These are phyloP conservation scores for Sphinx pinastri DNA, from an alignment of 2,888 invertebrate species.

Conservation along the genomic window DNA sequence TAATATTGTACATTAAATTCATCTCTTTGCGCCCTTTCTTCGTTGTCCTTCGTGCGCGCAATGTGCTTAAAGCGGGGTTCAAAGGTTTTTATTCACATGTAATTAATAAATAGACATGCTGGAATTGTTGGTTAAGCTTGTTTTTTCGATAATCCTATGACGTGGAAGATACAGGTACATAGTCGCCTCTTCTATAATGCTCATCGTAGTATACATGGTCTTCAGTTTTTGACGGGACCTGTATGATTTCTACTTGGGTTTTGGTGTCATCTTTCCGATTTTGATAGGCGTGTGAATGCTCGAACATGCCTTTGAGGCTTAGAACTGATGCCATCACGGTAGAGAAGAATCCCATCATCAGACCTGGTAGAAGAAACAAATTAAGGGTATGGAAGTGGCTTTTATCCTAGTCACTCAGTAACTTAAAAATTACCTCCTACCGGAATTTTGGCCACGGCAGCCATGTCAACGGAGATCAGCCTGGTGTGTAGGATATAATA, in stretches of 20 bases:
- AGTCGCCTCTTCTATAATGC: constrained; percentile 62
- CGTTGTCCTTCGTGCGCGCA: no score
- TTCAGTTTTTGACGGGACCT: constrained; percentile 67
- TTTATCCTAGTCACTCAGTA: no score
- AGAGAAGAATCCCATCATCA: constrained; percentile 75
- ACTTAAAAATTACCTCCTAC: no score
- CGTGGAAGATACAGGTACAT: constrained; percentile 35
- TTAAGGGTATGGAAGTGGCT: no score
- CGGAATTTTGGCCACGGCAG: no score
- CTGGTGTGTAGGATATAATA: no score
- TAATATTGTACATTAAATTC: no score
- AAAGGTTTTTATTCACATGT: no score
- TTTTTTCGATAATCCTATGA: background rate
- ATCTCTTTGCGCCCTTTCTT: no score
- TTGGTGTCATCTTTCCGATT: constrained; percentile 69
- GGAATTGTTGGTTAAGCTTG: background rate
- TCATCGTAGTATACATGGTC: constrained; percentile 73
- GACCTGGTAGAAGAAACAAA: constrained; percentile 49
- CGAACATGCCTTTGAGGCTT: constrained; percentile 82
- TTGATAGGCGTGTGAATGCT: constrained; percentile 62
- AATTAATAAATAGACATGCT: no score
- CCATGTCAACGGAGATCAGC: no score
- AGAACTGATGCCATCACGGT: constrained; percentile 85
- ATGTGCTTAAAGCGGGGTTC: no score
- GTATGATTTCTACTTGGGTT: constrained; percentile 71